phyloP scores from a whole-genome alignment of 2,888 invertebrate species.

The Lycia hirtaria region DNA sequence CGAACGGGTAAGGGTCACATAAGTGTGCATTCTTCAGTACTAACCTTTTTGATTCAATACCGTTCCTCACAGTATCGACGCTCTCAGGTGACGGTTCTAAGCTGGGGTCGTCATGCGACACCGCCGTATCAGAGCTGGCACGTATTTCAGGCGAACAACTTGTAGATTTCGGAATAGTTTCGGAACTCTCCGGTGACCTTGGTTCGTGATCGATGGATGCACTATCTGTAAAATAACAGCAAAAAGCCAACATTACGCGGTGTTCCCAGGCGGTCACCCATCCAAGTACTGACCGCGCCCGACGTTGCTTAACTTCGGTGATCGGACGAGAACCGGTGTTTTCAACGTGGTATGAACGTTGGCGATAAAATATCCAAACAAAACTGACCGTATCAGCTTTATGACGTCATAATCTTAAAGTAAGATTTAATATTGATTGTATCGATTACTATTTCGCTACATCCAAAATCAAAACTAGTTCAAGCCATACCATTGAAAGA shows the following conservation, averaged over 20 bases:
- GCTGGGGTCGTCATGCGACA: slow-evolving; percentile 37
- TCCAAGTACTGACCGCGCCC: slow-evolving; percentile 77
- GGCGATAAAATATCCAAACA: slow-evolving; percentile 41
- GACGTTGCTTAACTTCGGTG: slow-evolving; percentile 78
- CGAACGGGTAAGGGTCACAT: too few species aligned
- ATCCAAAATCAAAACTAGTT: too few species aligned
- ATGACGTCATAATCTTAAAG: too few species aligned
- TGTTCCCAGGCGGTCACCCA: slow-evolving; percentile 77
- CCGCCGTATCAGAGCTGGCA: slow-evolving; percentile 40
- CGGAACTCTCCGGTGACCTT: slow-evolving; percentile 45
- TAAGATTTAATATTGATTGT: too few species aligned
- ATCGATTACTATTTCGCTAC: too few species aligned
- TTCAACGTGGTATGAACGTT: slow-evolving; percentile 73
- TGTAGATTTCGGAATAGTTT: slow-evolving; percentile 40
- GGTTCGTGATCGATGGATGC: slow-evolving; percentile 34
- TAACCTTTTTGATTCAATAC: slow-evolving; percentile 61
- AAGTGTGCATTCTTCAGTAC: neutral
- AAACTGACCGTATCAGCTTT: neutral
- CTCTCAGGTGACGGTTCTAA: slow-evolving; percentile 53
- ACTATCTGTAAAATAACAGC: slow-evolving; percentile 35
- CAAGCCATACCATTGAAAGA: too few species aligned
- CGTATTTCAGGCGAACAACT: slow-evolving; percentile 46
- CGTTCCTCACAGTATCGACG: slow-evolving; percentile 53
- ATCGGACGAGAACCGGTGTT: slow-evolving; percentile 79
- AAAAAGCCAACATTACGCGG: slow-evolving; percentile 60